A percentile compares a stretch with the other conserved stretches of the same genome.
Conservation (phyloP, 2,888 invertebrate genomes). For the Phalangium opilio region DNA sequence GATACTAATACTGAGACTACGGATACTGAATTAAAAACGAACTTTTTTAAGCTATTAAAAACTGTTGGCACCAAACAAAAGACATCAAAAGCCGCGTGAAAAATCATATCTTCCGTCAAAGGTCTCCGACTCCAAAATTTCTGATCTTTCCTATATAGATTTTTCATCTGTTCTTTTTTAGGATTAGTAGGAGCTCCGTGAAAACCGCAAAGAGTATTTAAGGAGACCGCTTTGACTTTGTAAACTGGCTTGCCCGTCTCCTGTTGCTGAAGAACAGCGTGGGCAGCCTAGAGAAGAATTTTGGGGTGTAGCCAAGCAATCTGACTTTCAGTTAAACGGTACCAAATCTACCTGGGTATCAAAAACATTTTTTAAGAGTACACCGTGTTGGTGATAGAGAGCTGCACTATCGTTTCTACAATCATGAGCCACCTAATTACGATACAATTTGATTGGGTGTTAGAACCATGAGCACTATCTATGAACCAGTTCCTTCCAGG, state of each 20-base stretch:
- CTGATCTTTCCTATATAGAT: conserved; percentile 25
- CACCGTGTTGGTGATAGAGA: conserved; percentile 68
- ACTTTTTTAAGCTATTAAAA: conserved; percentile 53
- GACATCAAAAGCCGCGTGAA: conserved; percentile 79
- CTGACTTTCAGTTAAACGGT: too few relatives aligned
- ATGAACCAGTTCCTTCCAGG: too few relatives aligned
- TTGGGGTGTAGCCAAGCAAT: too few relatives aligned
- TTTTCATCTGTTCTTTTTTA: conserved; percentile 58
- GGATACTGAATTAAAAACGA: conserved; percentile 20
- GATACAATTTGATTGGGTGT: too few relatives aligned
- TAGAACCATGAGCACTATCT: too few relatives aligned
- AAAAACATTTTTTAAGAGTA: conserved; percentile 66
- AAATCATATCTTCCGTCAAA: conserved; percentile 73
- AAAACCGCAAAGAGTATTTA: conserved; percentile 77
- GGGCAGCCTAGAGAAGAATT: conserved; percentile 49
- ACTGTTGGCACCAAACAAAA: conserved; percentile 67
- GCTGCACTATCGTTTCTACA: conserved; percentile 81
- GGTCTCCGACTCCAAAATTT: conserved; percentile 74
- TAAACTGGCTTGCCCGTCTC: conserved; percentile 78
- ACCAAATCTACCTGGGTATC: conserved; percentile 61
- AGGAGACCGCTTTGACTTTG: conserved; percentile 81
- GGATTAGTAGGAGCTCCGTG: conserved; percentile 78
- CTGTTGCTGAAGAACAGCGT: conserved; percentile 78
- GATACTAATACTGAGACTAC: too few relatives aligned
- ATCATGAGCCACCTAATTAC: conserved; percentile 71